Evolutionary conservation across 2,113 vertebrate species (phyloP).

Genomic region (Oriolus oriolus): DNA sequence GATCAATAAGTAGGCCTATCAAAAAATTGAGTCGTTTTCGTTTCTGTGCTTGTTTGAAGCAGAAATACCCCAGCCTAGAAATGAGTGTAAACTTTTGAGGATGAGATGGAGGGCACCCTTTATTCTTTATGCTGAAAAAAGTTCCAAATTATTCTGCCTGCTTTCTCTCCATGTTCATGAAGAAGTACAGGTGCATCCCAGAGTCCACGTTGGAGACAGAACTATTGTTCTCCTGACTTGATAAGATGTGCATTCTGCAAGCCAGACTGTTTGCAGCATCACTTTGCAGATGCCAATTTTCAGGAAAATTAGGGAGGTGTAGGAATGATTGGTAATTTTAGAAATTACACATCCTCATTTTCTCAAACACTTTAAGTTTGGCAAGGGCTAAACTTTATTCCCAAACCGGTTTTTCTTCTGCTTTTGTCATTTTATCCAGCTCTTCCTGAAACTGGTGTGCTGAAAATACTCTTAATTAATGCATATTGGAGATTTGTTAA

Average conservation of each 20-base stretch:
- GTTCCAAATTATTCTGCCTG: neutral
- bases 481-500: neutral
- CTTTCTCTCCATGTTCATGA: neutral
- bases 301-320: neutral
- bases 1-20: neutral
- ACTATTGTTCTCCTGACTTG: neutral
- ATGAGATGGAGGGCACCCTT: neutral
- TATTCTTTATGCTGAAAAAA: neutral
- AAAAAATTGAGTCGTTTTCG: neutral
- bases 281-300: neutral
- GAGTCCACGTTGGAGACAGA: neutral
- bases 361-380: neutral
- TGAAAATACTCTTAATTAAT: neutral
- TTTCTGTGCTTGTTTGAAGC: neutral
- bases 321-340: neutral
- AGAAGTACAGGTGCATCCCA: neutral
- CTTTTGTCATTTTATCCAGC: neutral
- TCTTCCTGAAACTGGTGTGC: neutral
- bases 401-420: neutral
- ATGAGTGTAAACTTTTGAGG: neutral
- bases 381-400: neutral
- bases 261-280: neutral
- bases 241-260: fast-evolving
- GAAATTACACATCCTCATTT: neutral
- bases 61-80: neutral